These are phyloP conservation scores for Ptyas mucosa DNA, from an alignment of 2,113 vertebrate species.

Conservation along the genomic window DNA sequence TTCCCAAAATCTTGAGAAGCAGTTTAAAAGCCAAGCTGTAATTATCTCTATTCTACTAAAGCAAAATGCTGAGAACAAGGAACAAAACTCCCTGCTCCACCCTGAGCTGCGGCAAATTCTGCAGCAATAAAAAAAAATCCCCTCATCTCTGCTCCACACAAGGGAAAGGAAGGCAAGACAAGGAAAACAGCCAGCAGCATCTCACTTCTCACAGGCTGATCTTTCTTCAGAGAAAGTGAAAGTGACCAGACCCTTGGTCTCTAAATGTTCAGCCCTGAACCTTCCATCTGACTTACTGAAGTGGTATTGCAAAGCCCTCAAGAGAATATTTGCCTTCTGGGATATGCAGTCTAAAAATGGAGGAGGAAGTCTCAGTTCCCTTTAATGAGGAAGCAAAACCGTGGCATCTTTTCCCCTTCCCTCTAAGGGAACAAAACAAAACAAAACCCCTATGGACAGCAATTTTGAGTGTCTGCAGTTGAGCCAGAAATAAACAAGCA, in stretches of 20 bases:
- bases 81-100: neutral
- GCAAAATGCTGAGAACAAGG: neutral
- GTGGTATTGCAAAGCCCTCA: neutral
- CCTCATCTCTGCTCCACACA: neutral
- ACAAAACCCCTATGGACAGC: neutral
- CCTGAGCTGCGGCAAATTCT: neutral
- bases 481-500: neutral
- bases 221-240: neutral
- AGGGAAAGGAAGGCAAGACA: neutral
- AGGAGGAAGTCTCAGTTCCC: neutral
- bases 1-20: neutral
- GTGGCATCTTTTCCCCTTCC: neutral
- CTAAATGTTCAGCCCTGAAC: neutral
- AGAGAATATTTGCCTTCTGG: neutral
- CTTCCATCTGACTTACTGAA: neutral
- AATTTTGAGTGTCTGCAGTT: neutral
- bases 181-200: neutral
- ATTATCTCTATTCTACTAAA: neutral
- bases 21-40: neutral
- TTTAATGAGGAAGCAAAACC: neutral
- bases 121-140: neutral
- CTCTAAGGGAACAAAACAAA: neutral
- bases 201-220: neutral
- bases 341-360: neutral
- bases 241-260: neutral